phyloP scores from a whole-genome alignment of 2,888 invertebrate species.

The Acanthopleura granulata region DNA sequence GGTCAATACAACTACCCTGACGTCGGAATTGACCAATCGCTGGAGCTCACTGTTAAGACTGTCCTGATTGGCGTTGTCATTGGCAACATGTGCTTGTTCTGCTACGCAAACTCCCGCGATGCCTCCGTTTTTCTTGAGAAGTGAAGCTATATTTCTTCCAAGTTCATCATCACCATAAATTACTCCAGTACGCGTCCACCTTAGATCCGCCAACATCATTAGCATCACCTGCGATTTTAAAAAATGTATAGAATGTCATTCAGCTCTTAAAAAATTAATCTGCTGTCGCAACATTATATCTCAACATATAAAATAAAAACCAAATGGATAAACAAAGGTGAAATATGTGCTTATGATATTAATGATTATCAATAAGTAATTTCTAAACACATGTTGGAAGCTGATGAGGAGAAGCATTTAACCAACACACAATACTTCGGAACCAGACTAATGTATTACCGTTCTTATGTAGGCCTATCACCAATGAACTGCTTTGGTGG shows the following conservation, averaged over 20 bases:
- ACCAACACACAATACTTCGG: too few relatives aligned
- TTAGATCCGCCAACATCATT: constrained; percentile 58
- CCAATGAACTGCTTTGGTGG: too few relatives aligned
- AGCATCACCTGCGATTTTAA: constrained; percentile 53
- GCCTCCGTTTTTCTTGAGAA: constrained; percentile 31
- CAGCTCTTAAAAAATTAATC: too few relatives aligned
- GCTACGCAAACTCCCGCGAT: constrained; percentile 48
- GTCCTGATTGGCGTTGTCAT: constrained; percentile 26
- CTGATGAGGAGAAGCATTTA: too few relatives aligned
- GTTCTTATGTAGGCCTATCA: too few relatives aligned
- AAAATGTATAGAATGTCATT: not conserved
- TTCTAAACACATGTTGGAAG: too few relatives aligned
- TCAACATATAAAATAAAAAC: too few relatives aligned
- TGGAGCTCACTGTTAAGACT: constrained; percentile 21
- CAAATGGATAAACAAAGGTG: too few relatives aligned
- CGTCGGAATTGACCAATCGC: not conserved
- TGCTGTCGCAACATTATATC: too few relatives aligned
- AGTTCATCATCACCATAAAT: constrained; percentile 59
- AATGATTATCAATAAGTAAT: too few relatives aligned
- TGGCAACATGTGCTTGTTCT: constrained; percentile 32
- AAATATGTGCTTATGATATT: too few relatives aligned
- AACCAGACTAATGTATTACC: too few relatives aligned
- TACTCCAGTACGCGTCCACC: constrained; percentile 68
- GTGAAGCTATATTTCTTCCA: constrained; percentile 39
- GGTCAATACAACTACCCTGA: not conserved